Percentiles rank a stretch among this genome's conserved stretches.
These are phyloP conservation scores for Frankliniella fusca DNA, from an alignment of 2,888 invertebrate genomes.

Conservation along the genomic window DNA sequence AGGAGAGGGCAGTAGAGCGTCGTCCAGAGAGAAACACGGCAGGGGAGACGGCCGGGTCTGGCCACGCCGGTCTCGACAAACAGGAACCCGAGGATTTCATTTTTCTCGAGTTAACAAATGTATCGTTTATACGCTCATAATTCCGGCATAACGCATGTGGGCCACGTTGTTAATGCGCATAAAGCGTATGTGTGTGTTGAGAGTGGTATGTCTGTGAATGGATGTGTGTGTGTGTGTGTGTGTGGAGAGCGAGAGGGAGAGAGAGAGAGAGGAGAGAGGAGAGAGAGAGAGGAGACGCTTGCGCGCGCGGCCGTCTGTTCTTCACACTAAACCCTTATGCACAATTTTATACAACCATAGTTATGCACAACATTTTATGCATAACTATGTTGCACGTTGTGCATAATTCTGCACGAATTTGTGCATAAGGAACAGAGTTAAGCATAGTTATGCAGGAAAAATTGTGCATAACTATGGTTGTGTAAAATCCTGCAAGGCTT, in stretches of 20 bases:
- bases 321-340: too few species aligned
- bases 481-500: too few species aligned
- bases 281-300: too few species aligned
- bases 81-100: slow-evolving; percentile 17
- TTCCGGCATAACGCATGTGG: not conserved
- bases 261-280: not conserved
- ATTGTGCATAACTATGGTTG: too few species aligned
- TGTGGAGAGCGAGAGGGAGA: not conserved
- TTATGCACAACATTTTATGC: too few species aligned
- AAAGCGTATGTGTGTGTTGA: not conserved
- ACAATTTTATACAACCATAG: too few species aligned
- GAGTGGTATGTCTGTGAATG: not conserved
- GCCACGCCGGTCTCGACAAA: not conserved
- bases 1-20: not conserved
- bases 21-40: not conserved
- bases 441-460: too few species aligned
- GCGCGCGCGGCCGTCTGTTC: too few species aligned
- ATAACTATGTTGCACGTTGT: too few species aligned
- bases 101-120: slow-evolving; percentile 17
- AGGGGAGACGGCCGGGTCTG: not conserved
- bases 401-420: too few species aligned
- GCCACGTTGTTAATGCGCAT: not conserved
- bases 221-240: not conserved
- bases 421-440: too few species aligned
- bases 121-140: slow-evolving; percentile 3